phyloP scores from a whole-genome alignment of 2,888 invertebrate species.

The Clunio marinus region DNA sequence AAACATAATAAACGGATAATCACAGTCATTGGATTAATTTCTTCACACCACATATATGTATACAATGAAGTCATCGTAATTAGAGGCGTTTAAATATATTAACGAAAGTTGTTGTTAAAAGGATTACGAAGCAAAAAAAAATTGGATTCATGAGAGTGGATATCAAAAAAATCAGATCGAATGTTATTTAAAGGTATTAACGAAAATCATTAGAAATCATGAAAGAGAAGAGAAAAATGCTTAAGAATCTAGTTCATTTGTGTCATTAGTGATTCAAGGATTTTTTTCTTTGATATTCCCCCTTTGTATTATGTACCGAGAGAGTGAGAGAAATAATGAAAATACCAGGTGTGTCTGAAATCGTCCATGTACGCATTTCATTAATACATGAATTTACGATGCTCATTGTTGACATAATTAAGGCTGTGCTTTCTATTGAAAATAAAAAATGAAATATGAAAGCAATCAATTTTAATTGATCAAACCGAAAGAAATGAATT shows the following conservation, averaged over 20 bases:
- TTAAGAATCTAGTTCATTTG: neutral
- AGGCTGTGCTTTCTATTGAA: neutral
- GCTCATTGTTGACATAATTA: conserved; percentile 37
- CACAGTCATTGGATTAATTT: neutral
- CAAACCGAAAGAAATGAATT: neutral
- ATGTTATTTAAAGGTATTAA: neutral
- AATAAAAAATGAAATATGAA: neutral
- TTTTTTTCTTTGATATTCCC: conserved; percentile 6
- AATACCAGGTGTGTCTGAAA: conserved; percentile 33
- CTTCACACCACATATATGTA: neutral
- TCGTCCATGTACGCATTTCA: conserved; percentile 24
- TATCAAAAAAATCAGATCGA: neutral
- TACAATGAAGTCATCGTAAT: no score
- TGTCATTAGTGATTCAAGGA: conserved; percentile 32
- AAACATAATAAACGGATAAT: conserved; percentile 7
- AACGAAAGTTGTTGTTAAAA: neutral
- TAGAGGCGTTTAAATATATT: neutral
- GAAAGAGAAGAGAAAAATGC: neutral
- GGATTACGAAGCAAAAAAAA: neutral
- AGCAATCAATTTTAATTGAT: neutral
- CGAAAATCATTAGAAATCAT: neutral
- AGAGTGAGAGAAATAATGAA: neutral
- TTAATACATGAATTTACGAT: conserved; percentile 36
- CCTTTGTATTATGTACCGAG: neutral
- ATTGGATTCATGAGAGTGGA: neutral